Evolutionary conservation across 1,140 invertebrate genomes (phyloP).

Genomic region (Drosophila pruinosa): DNA sequence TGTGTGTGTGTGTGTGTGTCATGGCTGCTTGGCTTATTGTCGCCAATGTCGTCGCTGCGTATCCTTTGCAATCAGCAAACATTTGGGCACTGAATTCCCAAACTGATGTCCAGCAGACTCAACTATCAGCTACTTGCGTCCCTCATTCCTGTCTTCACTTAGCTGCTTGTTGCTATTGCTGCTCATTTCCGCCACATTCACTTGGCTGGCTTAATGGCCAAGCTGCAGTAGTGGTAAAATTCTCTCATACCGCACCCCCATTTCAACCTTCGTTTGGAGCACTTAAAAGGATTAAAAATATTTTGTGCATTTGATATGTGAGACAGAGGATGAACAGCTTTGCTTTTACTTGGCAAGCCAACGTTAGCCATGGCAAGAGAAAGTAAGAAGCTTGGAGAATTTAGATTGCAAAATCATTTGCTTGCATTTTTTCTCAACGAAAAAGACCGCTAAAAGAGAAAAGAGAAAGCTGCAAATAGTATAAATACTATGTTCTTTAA

Average conservation of each 20-base stretch:
- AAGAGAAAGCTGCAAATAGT: not conserved
- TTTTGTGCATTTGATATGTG: conserved; percentile 80
- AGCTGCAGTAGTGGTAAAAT: conserved; percentile 22
- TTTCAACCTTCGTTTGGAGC: conserved; percentile 25
- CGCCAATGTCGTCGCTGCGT: conserved; percentile 63
- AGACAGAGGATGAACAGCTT: conserved; percentile 51
- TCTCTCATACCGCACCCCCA: not conserved
- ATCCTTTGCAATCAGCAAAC: conserved; percentile 80
- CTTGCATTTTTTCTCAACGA: conserved; percentile 1
- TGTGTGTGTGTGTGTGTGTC: conserved; percentile 34
- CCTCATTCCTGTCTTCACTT: conserved; percentile 9
- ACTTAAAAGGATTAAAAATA: conserved; percentile 82
- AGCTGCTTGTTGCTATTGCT: conserved; percentile 78
- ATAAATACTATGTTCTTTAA: not conserved
- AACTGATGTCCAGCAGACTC: conserved; percentile 51
- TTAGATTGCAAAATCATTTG: conserved; percentile 36
- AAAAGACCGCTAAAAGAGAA: not conserved
- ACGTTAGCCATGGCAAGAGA: not conserved
- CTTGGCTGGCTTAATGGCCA: conserved; percentile 76
- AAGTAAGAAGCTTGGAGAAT: conserved; percentile 16
- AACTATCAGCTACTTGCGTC: conserved; percentile 54
- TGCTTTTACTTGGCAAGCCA: conserved; percentile 17
- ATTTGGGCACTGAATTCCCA: conserved; percentile 58
- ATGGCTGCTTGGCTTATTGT: conserved; percentile 66
- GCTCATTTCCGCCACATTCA: conserved; percentile 78